A percentile compares a stretch with the other conserved stretches of the same genome.
Conservation (phyloP, 2,113 vertebrate genomes). For the Copsychus sechellarum region DNA sequence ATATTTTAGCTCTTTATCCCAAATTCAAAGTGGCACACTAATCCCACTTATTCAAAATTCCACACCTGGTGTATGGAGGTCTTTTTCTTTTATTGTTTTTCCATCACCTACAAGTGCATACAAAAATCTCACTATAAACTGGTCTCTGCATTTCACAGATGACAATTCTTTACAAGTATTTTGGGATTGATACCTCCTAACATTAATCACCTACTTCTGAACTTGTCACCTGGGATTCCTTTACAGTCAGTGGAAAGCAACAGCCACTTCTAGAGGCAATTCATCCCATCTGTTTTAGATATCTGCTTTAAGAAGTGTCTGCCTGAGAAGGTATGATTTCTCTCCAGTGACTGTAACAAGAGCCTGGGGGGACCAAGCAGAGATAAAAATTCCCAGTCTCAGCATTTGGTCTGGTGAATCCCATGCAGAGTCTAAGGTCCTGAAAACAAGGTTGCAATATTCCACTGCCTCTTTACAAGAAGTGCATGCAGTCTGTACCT, state of each 20-base stretch:
- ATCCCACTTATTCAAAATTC: not conserved
- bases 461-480: not conserved
- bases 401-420: not conserved
- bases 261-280: constrained; percentile 16
- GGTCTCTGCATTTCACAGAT: not conserved
- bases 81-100: fast-evolving
- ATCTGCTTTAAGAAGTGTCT: not conserved
- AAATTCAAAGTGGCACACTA: not conserved
- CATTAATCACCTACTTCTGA: not conserved
- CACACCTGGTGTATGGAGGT: fast-evolving
- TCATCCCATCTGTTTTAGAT: constrained; percentile 1
- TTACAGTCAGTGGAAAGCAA: not conserved
- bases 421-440: not conserved
- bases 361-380: not conserved
- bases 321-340: not conserved
- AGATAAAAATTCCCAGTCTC: not conserved
- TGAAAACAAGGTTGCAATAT: not conserved
- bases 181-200: not conserved
- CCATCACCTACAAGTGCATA: not conserved
- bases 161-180: not conserved
- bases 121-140: not conserved
- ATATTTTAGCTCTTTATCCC: not conserved
- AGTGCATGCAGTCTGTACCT: not conserved
- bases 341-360: not conserved
- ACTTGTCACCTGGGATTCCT: not conserved